phyloP scores from a whole-genome alignment of 1,140 invertebrate species.

The Oscheius sp. region DNA sequence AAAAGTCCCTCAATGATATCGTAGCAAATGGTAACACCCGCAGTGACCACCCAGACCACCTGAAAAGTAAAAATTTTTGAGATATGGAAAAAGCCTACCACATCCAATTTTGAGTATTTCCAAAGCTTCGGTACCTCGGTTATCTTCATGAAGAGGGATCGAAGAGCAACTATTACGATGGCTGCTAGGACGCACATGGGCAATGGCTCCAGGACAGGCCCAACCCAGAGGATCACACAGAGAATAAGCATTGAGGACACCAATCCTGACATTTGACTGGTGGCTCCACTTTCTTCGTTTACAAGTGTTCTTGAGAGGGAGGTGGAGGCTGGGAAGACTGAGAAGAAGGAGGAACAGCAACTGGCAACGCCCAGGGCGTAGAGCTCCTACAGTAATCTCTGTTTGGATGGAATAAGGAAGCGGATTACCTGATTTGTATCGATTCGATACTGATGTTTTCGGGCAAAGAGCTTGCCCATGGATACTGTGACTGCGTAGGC shows the following conservation, averaged over 20 bases:
- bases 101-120: constrained; percentile 24
- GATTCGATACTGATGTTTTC: constrained; percentile 66
- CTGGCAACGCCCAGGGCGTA: constrained; percentile 65
- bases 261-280: constrained; percentile 60
- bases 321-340: constrained; percentile 63
- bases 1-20: constrained; percentile 19
- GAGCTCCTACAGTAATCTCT: constrained; percentile 63
- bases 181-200: constrained; percentile 54
- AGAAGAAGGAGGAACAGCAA: constrained; percentile 65
- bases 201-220: constrained; percentile 64
- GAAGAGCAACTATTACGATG: constrained; percentile 27
- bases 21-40: constrained; percentile 14
- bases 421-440: constrained; percentile 65
- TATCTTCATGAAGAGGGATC: constrained; percentile 14
- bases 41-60: constrained; percentile 23
- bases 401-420: background rate
- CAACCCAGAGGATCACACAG: constrained; percentile 64
- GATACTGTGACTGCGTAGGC: constrained; percentile 67
- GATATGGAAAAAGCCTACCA: constrained; percentile 12
- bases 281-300: constrained; percentile 64
- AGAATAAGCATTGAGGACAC: constrained; percentile 59
- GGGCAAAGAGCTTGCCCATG: constrained; percentile 66
- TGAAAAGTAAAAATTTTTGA: background rate
- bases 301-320: constrained; percentile 62
- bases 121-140: constrained; percentile 20